These are phyloP conservation scores for Smittia sp. DNA, from an alignment of 2,888 invertebrate species.

Conservation along the genomic window DNA sequence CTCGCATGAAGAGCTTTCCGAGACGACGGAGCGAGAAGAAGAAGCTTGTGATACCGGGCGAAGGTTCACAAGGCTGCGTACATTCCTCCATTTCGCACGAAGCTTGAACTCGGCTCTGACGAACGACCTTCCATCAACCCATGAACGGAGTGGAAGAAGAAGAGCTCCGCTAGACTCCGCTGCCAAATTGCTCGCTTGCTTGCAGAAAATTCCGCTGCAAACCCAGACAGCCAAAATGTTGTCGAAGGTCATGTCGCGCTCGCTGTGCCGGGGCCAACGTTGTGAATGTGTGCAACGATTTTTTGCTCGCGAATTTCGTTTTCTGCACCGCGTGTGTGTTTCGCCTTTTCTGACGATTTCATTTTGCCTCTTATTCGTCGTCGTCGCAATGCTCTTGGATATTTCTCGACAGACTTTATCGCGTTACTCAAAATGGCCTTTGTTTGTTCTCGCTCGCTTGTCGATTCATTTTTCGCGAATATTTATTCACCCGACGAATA, in stretches of 20 bases:
- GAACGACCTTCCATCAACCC: constrained; percentile 10
- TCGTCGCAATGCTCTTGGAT: background rate
- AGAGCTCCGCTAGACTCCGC: background rate
- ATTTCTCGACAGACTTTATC: background rate
- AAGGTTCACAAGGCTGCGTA: background rate
- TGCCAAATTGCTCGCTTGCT: background rate
- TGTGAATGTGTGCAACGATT: constrained; percentile 18
- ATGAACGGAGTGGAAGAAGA: background rate
- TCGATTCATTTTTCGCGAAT: background rate
- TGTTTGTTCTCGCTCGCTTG: background rate
- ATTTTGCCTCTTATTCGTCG: background rate
- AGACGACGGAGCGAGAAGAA: no score
- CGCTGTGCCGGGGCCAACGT: background rate
- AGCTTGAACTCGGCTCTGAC: background rate
- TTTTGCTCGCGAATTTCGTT: constrained; percentile 6
- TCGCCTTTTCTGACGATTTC: background rate
- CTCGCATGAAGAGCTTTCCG: constrained; percentile 19
- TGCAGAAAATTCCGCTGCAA: constrained; percentile 18
- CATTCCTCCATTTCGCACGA: background rate
- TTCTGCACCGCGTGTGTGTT: background rate
- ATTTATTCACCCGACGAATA: background rate
- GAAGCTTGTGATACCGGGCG: no score
- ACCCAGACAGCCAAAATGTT: constrained; percentile 37
- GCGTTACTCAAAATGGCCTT: constrained; percentile 8
- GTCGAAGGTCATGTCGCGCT: constrained; percentile 36